These are phyloP conservation scores for Rhinolophus ferrumequinum DNA, from an alignment of 2,113 vertebrate species.

Conservation along the genomic window DNA sequence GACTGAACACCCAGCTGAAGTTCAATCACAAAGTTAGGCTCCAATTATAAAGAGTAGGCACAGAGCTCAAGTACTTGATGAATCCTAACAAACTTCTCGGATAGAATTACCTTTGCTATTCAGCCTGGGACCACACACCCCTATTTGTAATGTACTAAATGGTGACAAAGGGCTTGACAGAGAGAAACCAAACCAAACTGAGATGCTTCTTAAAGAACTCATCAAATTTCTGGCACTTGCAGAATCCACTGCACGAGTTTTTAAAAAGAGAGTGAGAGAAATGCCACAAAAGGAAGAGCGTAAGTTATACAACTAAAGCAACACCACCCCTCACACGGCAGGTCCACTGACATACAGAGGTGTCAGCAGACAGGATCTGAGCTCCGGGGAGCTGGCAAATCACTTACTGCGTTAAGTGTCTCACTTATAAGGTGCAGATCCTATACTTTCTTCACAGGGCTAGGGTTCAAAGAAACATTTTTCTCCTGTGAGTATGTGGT, in stretches of 20 bases:
- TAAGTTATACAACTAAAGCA: not conserved
- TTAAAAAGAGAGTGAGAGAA: not conserved
- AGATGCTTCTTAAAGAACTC: not conserved
- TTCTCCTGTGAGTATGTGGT: not conserved
- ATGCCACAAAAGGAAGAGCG: not conserved
- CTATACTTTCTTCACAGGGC: not conserved
- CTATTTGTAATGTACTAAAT: slow-evolving; percentile 37
- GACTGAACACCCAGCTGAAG: not conserved
- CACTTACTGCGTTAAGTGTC: not conserved
- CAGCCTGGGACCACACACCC: slow-evolving; percentile 28
- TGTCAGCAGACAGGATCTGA: not conserved
- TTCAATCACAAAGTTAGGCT: slow-evolving; percentile 63
- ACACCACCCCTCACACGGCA: not conserved
- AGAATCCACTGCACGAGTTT: not conserved
- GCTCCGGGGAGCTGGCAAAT: not conserved
- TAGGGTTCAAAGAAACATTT: not conserved
- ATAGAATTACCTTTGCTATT: slow-evolving; percentile 63
- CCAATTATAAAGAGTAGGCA: slow-evolving; percentile 37
- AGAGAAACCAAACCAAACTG: slow-evolving; percentile 51
- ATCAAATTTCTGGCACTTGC: not conserved
- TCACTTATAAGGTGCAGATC: not conserved
- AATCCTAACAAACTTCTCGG: slow-evolving; percentile 61
- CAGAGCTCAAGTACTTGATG: slow-evolving; percentile 47
- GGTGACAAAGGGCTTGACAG: slow-evolving; percentile 48
- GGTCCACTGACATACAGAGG: not conserved